Evolutionary conservation across 2,113 vertebrate species (phyloP).

Genomic region (Cricetomys ansorgei): DNA sequence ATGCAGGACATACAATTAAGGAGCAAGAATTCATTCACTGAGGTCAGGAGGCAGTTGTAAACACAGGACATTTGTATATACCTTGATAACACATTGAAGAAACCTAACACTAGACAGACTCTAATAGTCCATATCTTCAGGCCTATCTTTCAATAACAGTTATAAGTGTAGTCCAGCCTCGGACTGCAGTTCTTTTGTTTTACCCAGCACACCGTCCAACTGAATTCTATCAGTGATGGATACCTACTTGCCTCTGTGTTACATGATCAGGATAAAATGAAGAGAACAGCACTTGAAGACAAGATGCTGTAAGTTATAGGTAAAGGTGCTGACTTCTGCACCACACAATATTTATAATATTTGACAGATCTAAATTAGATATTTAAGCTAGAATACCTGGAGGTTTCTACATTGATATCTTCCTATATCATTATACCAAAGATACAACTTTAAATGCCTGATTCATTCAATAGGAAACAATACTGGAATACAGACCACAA

Average conservation of each 20-base stretch:
- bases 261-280: not conserved
- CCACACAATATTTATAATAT: not conserved
- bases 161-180: not conserved
- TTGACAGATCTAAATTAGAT: not conserved
- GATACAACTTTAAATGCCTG: not conserved
- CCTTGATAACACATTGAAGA: not conserved
- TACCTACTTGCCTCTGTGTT: not conserved
- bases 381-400: not conserved
- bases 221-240: not conserved
- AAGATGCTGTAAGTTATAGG: not conserved
- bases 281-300: not conserved
- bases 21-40: not conserved
- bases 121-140: not conserved
- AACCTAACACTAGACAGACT: not conserved
- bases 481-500: not conserved
- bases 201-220: not conserved
- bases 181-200: not conserved
- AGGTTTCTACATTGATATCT: not conserved
- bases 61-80: not conserved
- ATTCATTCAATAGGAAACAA: not conserved
- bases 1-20: not conserved
- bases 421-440: not conserved
- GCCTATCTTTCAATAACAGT: not conserved
- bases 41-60: not conserved
- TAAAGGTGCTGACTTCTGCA: not conserved